Base-by-base conservation (phyloP, 2,888 invertebrate species). In the Gandaritis pyraliata region DNA sequence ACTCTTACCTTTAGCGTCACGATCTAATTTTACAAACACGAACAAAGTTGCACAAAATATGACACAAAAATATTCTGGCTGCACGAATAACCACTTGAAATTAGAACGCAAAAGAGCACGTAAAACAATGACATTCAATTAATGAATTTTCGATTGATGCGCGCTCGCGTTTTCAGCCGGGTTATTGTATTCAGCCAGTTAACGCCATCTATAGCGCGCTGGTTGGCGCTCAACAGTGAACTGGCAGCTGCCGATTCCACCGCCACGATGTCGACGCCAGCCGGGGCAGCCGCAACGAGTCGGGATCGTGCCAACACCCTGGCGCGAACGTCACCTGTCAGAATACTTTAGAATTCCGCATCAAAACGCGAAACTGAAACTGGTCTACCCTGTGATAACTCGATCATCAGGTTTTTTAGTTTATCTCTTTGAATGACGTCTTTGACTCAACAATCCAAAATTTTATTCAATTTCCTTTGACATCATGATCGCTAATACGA, bases 181-280 rank as follows among this genome's bases (percentile, higher is more conserved):
- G 74, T 66, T 71, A 64, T 70, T 67, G 64, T 46, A 46, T 65
- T 58, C 61, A 67, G 60, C 69, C 72, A 68, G 72, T 67, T 72
- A 68, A 73, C 83, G 80, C 84, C 76, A 38, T 83, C 33, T 33
- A 76, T 73, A 77, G 77, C 73, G 74, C 84, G 78, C 81, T 74
- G 74, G 77, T 75, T 78, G 80, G 78, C 87, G 87, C 83, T 80
- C 85, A 78, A 78, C 82, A 81, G 73, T 82, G 72, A 75, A 88
- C 87, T 88, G 88, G 77, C 77, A 66, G 65, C 64, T 57, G 58
- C 64, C 47, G 30, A 13, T 29, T 13, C 47, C 47, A 46, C 43
- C 58, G 51, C 13, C 36, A 64, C 53, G 64, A 58, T 55, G 61
- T 61, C 49, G 50, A 30, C 50, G n/a, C 29, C 36, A 13, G 33